phyloP scores from a whole-genome alignment of 2,888 invertebrate species.

The Athripsodes cinereus region DNA sequence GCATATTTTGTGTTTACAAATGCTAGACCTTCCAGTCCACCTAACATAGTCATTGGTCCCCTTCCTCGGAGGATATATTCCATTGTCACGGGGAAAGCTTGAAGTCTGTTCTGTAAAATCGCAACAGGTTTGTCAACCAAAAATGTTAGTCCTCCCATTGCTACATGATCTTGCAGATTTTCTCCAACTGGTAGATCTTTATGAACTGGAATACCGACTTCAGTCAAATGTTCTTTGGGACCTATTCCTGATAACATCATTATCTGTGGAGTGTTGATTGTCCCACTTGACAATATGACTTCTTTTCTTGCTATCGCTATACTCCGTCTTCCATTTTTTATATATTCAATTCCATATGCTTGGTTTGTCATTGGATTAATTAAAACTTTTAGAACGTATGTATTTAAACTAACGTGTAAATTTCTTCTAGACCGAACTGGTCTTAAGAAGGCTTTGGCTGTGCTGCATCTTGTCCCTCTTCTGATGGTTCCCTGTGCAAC shows the following conservation, averaged over 20 bases:
- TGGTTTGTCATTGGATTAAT: slow-evolving; percentile 69
- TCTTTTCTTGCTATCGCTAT: slow-evolving; percentile 71
- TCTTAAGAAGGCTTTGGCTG: slow-evolving; percentile 80
- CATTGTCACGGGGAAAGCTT: slow-evolving; percentile 73
- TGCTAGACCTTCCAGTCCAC: slow-evolving; percentile 82
- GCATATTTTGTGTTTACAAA: slow-evolving; percentile 83
- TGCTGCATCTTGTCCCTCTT: slow-evolving; percentile 75
- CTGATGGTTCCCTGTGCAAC: slow-evolving; percentile 76
- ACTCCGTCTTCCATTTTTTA: slow-evolving; percentile 64
- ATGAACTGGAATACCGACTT: slow-evolving; percentile 66
- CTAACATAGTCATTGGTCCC: slow-evolving; percentile 82
- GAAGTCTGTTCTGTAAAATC: slow-evolving; percentile 72
- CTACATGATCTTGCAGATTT: slow-evolving; percentile 84
- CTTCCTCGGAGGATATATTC: slow-evolving; percentile 71
- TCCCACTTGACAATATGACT: slow-evolving; percentile 82
- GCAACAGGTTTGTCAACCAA: slow-evolving; percentile 77
- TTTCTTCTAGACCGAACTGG: slow-evolving; percentile 71
- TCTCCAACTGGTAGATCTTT: slow-evolving; percentile 73
- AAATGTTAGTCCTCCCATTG: slow-evolving; percentile 76
- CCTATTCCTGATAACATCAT: slow-evolving; percentile 87
- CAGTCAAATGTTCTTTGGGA: slow-evolving; percentile 61
- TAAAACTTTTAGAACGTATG: slow-evolving; percentile 69
- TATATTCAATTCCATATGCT: slow-evolving; percentile 75
- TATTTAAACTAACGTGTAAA: slow-evolving; percentile 73
- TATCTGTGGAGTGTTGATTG: slow-evolving; percentile 87